Base-by-base conservation (phyloP, 2,888 invertebrate genomes). In the Apocheima hispidaria region DNA sequence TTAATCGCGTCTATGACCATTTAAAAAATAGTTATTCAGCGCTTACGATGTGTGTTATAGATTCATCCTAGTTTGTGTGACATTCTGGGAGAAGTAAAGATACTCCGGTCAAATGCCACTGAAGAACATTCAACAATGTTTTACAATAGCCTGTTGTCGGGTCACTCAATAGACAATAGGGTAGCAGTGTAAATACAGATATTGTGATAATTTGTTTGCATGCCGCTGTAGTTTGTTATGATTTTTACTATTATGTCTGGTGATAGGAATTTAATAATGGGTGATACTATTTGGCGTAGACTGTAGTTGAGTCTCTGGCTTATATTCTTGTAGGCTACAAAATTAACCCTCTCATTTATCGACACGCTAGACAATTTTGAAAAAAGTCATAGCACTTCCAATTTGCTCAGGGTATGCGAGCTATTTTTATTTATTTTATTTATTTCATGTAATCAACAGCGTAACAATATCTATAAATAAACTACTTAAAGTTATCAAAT, bases 91-190 rank as follows among this genome's bases (percentile, higher is more conserved):
- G 41, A 40, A 41, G 12, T 12, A 1, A 20, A 41, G 21, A 41
- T 21, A 41, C 21, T n/a, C 38, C 26, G n/a, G 46, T 18, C 38
- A 48, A 38, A 14, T 28, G 12, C 38, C 9, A 54, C 18, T 23
- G 12, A 21, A 23, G 12, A 28, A 26, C 12, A 46, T 49, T 46
- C 26, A 54, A 66, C 66, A 69, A 68, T 67, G 65, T 46, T 51
- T 46, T 40, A 54, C 26, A 54, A 54, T 44, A 48, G 38, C 67
- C 66, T 69, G 66, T 62, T 62, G 54, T 49, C 65, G 57, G 71
- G 72, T 77, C 73, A 72, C 60, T 46, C 43, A 68, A 73, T 70
- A 71, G 72, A 77, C 76, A 77, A 77, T 76, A 51, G 18, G 10
- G 68, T 43, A 60, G 63, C 72, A 70, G 68, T 70, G 67, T 73